phyloP scores from a whole-genome alignment of 2,888 invertebrate species.

The Caenorhabditis sulstoni region DNA sequence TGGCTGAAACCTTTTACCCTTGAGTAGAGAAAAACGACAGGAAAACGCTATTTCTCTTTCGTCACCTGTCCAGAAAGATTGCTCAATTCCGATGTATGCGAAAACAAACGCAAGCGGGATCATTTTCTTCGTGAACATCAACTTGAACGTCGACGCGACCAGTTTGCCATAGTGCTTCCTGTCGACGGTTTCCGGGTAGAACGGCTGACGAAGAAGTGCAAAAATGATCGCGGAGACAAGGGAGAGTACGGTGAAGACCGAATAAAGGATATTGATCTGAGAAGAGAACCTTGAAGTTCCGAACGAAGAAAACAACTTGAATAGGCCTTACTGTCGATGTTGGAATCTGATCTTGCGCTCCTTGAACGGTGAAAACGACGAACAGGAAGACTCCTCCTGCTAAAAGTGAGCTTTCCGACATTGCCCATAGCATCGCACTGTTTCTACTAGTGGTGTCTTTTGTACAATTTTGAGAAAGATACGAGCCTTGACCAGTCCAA shows the following conservation, averaged over 20 bases:
- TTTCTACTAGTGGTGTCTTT: slow-evolving; percentile 66
- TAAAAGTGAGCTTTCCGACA: slow-evolving; percentile 84
- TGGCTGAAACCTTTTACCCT: slow-evolving; percentile 84
- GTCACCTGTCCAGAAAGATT: slow-evolving; percentile 72
- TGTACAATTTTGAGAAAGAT: slow-evolving; percentile 67
- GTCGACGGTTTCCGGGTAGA: slow-evolving; percentile 48
- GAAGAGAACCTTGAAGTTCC: slow-evolving; percentile 81
- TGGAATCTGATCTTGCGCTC: slow-evolving; percentile 67
- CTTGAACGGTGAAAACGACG: slow-evolving; percentile 86
- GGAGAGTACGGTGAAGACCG: slow-evolving; percentile 86
- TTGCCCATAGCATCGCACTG: slow-evolving; percentile 68
- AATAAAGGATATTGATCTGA: slow-evolving; percentile 86
- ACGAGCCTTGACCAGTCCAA: slow-evolving; percentile 71
- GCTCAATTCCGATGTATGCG: slow-evolving; percentile 69
- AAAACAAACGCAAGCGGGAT: slow-evolving; percentile 69
- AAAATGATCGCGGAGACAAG: slow-evolving; percentile 85
- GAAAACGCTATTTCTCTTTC: neutral
- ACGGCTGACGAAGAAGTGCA: slow-evolving; percentile 79
- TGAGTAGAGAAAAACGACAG: too few relatives aligned
- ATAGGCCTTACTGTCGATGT: slow-evolving; percentile 59
- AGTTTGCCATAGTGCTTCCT: slow-evolving; percentile 47
- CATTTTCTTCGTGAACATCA: slow-evolving; percentile 71
- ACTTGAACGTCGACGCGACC: slow-evolving; percentile 65
- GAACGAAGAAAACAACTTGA: neutral
- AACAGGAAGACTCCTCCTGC: slow-evolving; percentile 96